Evolutionary conservation across 2,797 vertebrate genomes (phyloP), one percentile per base, ranked within the genome.

Genomic region (Sebastolobus altivelis): DNA sequence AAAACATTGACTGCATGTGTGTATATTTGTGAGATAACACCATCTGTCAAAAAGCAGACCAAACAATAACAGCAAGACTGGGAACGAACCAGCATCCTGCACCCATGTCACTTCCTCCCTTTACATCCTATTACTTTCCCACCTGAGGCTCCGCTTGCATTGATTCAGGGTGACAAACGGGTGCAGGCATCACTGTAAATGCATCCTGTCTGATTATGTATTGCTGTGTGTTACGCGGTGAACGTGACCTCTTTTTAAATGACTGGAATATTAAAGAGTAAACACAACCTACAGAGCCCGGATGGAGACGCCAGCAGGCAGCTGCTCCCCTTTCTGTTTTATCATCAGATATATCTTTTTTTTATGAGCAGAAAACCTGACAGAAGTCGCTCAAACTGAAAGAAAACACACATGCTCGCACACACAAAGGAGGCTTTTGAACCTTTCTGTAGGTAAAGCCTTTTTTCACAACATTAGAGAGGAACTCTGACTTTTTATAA

Each of bases 161-260:
- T 75, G 85, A 90, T 88, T 75, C 65, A 25, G 66, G 22, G 75
- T 80, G 91, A 92, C 89, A 92, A 75, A 86, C 63, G 27, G 1
- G 65, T 33, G n/a, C 85, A 77, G 86, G 74, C 80, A 12, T 88
- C 88, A 77, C 81, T 75, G 83, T 84, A 85, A 93, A 88, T 73
- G 81, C 68, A 81, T 87, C 84, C 85, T 80, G 85, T 81, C 80
- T 92, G 88, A 85, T 90, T 88, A 46, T 82, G 85, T 82, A 38
- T 86, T 81, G 18, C 43, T 84, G 38, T 75, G 76, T 86, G 75
- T 79, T 82, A 59, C 49, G 69, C 81, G 1, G 79, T 4, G 82
- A 87, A 87, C 78, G 87, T 92, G 91, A 91, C 89, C 93, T 92
- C 88, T 81, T 25, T 52, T 93, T 88, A 92, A 91, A 91, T 80